phyloP scores from a whole-genome alignment of 2,888 invertebrate genomes.

The Hoplodrina ambigua region DNA sequence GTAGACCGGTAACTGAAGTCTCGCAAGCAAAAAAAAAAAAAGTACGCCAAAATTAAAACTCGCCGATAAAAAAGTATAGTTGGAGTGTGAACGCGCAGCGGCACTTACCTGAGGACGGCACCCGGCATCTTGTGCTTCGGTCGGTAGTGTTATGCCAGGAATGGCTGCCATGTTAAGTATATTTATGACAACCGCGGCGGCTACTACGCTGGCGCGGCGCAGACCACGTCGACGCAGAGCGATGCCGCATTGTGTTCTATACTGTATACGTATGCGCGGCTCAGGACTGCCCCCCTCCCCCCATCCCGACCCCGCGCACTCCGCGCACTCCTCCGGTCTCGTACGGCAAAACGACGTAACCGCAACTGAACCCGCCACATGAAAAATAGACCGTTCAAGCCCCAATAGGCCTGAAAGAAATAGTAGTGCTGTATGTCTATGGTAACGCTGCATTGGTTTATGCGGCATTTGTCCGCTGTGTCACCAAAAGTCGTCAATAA shows the following conservation, averaged over 20 bases:
- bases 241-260: constrained; percentile 86
- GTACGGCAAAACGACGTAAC: constrained; percentile 65
- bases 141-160: constrained; percentile 71
- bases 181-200: constrained; percentile 77
- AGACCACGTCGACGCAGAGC: constrained; percentile 82
- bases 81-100: constrained; percentile 72
- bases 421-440: constrained; percentile 60
- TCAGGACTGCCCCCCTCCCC: constrained; percentile 54
- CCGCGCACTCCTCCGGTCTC: constrained; percentile 54
- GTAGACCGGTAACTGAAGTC: constrained; percentile 50
- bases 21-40: constrained; percentile 71
- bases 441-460: constrained; percentile 63
- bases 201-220: constrained; percentile 83
- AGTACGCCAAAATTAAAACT: constrained; percentile 50
- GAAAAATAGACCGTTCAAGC: constrained; percentile 59
- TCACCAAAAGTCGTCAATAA: constrained; percentile 44
- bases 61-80: constrained; percentile 40
- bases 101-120: constrained; percentile 78
- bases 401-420: constrained; percentile 44
- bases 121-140: constrained; percentile 64
- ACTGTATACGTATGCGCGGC: constrained; percentile 78
- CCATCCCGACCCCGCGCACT: constrained; percentile 44
- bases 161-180: constrained; percentile 72
- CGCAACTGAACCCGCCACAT: constrained; percentile 52
- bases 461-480: constrained; percentile 53